These are phyloP conservation scores for Lissonota sp. DNA, from an alignment of 2,888 invertebrate species.

Conservation along the genomic window DNA sequence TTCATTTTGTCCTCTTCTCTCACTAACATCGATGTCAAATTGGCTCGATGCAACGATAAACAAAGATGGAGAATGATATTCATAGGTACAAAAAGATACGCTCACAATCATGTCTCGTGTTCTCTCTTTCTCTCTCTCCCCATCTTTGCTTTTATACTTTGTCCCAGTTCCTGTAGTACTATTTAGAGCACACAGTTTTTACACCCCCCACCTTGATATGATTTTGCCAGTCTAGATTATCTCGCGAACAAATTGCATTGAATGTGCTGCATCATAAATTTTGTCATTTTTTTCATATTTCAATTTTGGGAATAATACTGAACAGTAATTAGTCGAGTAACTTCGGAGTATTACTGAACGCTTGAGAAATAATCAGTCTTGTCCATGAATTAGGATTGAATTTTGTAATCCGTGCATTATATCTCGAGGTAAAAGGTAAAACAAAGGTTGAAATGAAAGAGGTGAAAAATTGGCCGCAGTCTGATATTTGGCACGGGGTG, in stretches of 20 bases:
- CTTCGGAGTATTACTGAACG: no score
- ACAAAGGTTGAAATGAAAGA: not conserved
- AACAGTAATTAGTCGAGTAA: no score
- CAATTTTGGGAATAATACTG: no score
- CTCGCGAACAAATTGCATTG: not conserved
- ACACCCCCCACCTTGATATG: conserved; percentile 12
- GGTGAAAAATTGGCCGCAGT: not conserved
- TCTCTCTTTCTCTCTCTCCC: conserved; percentile 33
- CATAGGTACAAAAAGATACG: conserved; percentile 40
- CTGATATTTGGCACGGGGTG: conserved; percentile 3
- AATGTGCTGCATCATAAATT: not conserved
- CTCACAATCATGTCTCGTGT: not conserved
- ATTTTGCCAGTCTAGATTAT: not conserved
- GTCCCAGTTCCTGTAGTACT: conserved; percentile 34
- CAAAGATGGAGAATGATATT: conserved; percentile 27
- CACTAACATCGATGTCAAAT: conserved; percentile 1
- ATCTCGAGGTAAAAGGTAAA: not conserved
- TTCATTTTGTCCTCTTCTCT: conserved; percentile 21
- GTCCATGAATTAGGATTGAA: no score
- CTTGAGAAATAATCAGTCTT: no score
- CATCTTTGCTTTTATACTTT: not conserved
- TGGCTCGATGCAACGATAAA: conserved; percentile 32
- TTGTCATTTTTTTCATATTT: no score
- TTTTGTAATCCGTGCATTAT: no score
- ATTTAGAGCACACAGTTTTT: conserved; percentile 34